phyloP scores from a whole-genome alignment of 2,888 invertebrate genomes.

The Thyatira batis region DNA sequence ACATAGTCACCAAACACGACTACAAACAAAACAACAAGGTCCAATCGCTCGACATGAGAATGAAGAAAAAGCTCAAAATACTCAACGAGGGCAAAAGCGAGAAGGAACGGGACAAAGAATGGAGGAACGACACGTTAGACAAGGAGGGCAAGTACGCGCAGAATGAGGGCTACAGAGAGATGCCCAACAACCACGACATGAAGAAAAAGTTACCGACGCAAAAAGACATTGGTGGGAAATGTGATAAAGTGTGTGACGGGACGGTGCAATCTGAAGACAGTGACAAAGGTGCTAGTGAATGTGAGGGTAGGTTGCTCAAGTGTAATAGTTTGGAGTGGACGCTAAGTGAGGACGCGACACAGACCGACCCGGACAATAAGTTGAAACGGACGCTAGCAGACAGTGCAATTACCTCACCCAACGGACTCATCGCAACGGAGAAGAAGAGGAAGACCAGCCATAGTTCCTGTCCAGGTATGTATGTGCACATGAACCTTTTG shows the following conservation, averaged over 20 bases:
- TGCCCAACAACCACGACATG: constrained; percentile 62
- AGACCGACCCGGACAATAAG: constrained; percentile 44
- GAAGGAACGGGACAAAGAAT: constrained; percentile 78
- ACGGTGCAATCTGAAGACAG: constrained; percentile 65
- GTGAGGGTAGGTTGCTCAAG: constrained; percentile 63
- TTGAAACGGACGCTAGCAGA: constrained; percentile 73
- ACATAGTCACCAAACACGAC: constrained; percentile 77
- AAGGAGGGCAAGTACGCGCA: constrained; percentile 80
- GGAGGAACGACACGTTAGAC: constrained; percentile 81
- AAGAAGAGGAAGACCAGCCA: constrained; percentile 85
- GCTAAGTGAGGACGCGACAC: constrained; percentile 55
- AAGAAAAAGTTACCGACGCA: constrained; percentile 76
- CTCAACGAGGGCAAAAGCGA: constrained; percentile 60
- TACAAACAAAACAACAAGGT: constrained; percentile 67
- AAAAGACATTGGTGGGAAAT: constrained; percentile 66
- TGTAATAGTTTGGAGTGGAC: constrained; percentile 70
- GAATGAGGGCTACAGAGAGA: constrained; percentile 79
- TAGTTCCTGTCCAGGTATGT: constrained; percentile 78
- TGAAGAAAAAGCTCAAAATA: constrained; percentile 72
- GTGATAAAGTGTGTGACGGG: constrained; percentile 71
- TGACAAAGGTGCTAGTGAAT: constrained; percentile 69
- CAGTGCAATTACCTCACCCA: constrained; percentile 76
- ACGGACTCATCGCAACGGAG: constrained; percentile 84
- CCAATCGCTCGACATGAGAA: constrained; percentile 61
- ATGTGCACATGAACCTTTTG: constrained; percentile 10